These are phyloP conservation scores for Apogon hyalosoma DNA, from an alignment of 2,797 vertebrate species.

Conservation along the genomic window DNA sequence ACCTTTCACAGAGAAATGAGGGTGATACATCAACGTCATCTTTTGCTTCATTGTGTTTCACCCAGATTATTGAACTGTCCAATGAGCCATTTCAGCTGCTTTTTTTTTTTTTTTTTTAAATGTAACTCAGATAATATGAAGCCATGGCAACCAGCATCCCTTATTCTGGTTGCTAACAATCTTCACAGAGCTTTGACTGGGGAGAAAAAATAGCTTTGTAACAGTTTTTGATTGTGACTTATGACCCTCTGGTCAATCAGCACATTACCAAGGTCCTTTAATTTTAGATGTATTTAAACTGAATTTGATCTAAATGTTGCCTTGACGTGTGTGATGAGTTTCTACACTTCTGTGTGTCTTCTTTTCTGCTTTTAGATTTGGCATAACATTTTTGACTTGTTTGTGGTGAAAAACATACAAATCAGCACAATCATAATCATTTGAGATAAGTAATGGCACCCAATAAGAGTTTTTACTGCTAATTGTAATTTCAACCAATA, in stretches of 20 bases:
- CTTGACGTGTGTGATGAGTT: constrained; percentile 31
- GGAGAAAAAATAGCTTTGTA: constrained; percentile 15
- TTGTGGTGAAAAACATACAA: constrained; percentile 60
- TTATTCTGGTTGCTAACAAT: constrained; percentile 32
- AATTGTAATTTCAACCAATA: constrained; percentile 49
- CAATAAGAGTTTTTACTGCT: constrained; percentile 26
- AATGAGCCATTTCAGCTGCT: constrained; percentile 45
- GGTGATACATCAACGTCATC: constrained; percentile 35
- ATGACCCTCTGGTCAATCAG: constrained; percentile 3
- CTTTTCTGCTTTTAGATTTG: constrained; percentile 60
- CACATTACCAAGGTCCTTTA: constrained; percentile 3
- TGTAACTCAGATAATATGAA: constrained; percentile 55
- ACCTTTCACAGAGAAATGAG: constrained; percentile 23
- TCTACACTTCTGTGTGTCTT: constrained; percentile 46
- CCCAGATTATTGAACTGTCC: constrained; percentile 22
- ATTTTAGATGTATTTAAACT: constrained; percentile 19
- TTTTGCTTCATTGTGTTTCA: constrained; percentile 43
- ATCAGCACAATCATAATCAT: constrained; percentile 56
- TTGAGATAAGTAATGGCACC: constrained; percentile 32
- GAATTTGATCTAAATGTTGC: constrained; percentile 34
- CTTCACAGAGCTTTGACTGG: constrained; percentile 17
- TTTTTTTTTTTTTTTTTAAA: constrained; percentile 22
- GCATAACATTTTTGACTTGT: constrained; percentile 46
- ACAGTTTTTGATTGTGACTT: constrained; percentile 29
- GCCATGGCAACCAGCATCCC: constrained; percentile 59